Evolutionary conservation across 2,888 invertebrate species (phyloP), one percentile per base, ranked within the genome.

Genomic region (Eilema sororculum): DNA sequence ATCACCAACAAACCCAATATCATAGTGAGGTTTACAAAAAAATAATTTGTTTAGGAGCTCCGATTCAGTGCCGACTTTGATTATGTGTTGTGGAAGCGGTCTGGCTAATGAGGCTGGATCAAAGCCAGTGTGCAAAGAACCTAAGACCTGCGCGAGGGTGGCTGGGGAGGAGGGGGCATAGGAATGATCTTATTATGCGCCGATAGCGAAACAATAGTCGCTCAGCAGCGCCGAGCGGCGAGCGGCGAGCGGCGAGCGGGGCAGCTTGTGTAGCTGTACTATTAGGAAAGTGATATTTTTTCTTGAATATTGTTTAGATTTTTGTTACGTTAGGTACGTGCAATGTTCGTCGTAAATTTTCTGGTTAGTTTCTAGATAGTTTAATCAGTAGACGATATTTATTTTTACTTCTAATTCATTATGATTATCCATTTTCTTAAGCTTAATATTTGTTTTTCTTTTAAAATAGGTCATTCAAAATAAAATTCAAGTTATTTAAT

Each of bases 181-280:
- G 61, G 81, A 84, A 86, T 84, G 72, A 75, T 60, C 74, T 69
- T 52, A 83, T 86, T 84, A 83, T 77, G 71, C 75, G 81, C 74
- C 71, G 75, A 73, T 74, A 73, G 76, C 73, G 79, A 79, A 74
- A 80, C 82, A 75, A 79, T 77, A 74, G 79, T 72, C 56, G 71
- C 56, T 28, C 69, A 30, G 60, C 33, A 64, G 59, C 69, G 24
- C 10, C 33, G 65, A 10, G 30, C 1, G 25, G 30, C 52, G 52
- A 16, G 46, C 46, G 20, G 46, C 3, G 3, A 28, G 28, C 28
- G 3, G n/a, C 62, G 30, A 28, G 9, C 68, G 37, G 57, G 25
- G 25, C 62, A 22, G 46, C 59, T 22, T 30, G 30, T 37, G 57
- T 68, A 68, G 9, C 63, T 20, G 57, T 41, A 16, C 63, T 41